Conservation (phyloP, 2,797 vertebrate species). For the Podarcis siculus region DNA sequence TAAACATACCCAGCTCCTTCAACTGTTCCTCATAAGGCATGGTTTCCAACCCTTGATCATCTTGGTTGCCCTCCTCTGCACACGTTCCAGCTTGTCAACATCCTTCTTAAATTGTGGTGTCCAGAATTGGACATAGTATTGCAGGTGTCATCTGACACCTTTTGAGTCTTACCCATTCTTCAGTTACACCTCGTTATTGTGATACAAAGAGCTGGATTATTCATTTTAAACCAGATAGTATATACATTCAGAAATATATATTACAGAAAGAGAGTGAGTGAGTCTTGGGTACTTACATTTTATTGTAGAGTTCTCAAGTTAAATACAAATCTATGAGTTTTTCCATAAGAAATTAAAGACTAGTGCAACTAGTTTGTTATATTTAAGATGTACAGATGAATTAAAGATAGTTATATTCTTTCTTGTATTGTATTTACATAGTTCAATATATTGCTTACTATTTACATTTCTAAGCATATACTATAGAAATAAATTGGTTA, state of each 20-base stretch:
- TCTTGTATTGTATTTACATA: constrained; percentile 70
- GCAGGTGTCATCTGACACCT: too few relatives aligned
- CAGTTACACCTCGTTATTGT: background rate
- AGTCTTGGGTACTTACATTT: constrained; percentile 48
- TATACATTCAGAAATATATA: too few relatives aligned
- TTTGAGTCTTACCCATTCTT: background rate
- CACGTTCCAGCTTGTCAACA: too few relatives aligned
- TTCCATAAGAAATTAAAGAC: constrained; percentile 53
- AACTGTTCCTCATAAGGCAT: too few relatives aligned
- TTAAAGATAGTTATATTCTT: constrained; percentile 53
- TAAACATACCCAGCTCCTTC: too few relatives aligned
- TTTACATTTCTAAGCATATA: constrained; percentile 72
- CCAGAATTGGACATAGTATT: too few relatives aligned
- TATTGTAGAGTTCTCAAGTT: constrained; percentile 49
- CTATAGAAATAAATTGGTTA: constrained; percentile 73
- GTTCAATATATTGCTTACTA: constrained; percentile 59
- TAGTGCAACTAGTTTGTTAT: constrained; percentile 47
- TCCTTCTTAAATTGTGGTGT: too few relatives aligned
- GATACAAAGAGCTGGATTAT: background rate
- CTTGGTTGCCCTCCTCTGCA: too few relatives aligned
- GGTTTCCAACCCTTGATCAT: too few relatives aligned
- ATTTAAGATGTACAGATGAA: constrained; percentile 61
- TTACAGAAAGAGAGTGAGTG: constrained; percentile 43
- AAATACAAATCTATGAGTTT: constrained; percentile 54
- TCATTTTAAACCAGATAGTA: background rate